Evolutionary conservation across 2,113 vertebrate genomes (phyloP), one percentile per base, ranked within the genome.

Genomic region (Zosterops borbonicus): DNA sequence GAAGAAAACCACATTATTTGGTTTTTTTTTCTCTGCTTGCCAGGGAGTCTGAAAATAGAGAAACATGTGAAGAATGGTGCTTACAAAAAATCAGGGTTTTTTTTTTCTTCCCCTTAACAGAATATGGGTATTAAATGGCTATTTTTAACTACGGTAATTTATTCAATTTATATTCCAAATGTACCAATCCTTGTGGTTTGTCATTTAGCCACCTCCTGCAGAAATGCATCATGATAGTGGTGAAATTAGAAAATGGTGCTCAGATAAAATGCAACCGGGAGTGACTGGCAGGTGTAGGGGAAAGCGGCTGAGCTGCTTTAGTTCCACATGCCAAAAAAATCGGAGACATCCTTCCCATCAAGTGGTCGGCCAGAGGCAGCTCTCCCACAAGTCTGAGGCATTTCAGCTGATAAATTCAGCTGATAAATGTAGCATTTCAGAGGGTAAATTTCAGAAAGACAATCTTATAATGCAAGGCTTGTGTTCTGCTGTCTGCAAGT

Each of bases 321-420:
- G 68, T 87, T 79, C 81, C 76, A 67, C 42, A 31, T 4, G 46
- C 89, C 65, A 82, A 76, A 89, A 89, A 83, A 89, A 79, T 52
- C 8, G 1, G 91, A 87, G 77, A 37, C 3, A 1, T 95, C 33
- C 89, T 73, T 89, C 74, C 65, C 81, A 85, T 60, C 70, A 50
- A 87, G 91, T 76, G 87, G 81, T 84, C 4, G 6, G 83, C 87
- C 91, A 91, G 83, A 91, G 94, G 94, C 87, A 82, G 70, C 77
- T 82, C 89, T 62, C 89, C 73, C 91, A 91, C 65, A 84, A 89
- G 53, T 79, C 91, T 92, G 89, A 92, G 81, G 77, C 81, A 85
- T 87, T 95, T 87, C 62, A 53, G 62, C 74, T 91, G 90, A 92
- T 96, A 85, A 96, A 90, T 95, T 69, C 69, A 41, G 71, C 89